Base-by-base conservation (phyloP, 2,113 vertebrate genomes). In the Chaetops frenatus region DNA sequence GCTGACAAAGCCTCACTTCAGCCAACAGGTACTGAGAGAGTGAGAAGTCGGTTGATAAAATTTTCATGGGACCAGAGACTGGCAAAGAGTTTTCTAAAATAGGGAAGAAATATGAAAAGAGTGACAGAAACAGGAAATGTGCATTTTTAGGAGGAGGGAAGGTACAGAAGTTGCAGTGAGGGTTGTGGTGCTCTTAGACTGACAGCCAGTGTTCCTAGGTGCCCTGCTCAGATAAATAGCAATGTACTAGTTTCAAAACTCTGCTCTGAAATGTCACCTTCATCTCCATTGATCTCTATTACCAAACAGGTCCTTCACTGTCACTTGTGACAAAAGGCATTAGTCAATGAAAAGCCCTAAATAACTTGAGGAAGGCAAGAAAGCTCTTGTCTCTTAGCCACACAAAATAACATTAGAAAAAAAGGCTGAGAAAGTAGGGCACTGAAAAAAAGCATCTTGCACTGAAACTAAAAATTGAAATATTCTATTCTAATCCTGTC, bases 261-360 rank as follows among this genome's bases (percentile, higher is more conserved):
- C 62, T 94, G 71, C 81, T 83, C 81, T 51, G 79, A 91, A 95
- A 90, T 94, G 88, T 92, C 93, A 97, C 93, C 81, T 95, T 94
- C 87, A 38, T 90, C 79, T 96, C 79, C 81, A 96, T 90, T 96
- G 95, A 95, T 96, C 93, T 95, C 87, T 88, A 40, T 93, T 90
- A 94, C 87, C 81, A 88, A 95, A 70, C 44, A 80, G 81, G 91
- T 80, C 70, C 73, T 82, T 95, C 87, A 70, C 78, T 94, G 83
- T 94, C 87, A 94, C 61, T 95, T 87, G 81, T 91, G 89, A 95
- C 94, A 96, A 94, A 96, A 97, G 62, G 47, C 81, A 96, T 97
- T 96, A 94, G 81, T 96, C 84, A 96, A 95, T 51, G 76, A 83
- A 88, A 95, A 79, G 56, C 85, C 93, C 90, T 93, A 95, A 96